phyloP scores from a whole-genome alignment of 2,888 invertebrate genomes.

The Sussaba pulchella region DNA sequence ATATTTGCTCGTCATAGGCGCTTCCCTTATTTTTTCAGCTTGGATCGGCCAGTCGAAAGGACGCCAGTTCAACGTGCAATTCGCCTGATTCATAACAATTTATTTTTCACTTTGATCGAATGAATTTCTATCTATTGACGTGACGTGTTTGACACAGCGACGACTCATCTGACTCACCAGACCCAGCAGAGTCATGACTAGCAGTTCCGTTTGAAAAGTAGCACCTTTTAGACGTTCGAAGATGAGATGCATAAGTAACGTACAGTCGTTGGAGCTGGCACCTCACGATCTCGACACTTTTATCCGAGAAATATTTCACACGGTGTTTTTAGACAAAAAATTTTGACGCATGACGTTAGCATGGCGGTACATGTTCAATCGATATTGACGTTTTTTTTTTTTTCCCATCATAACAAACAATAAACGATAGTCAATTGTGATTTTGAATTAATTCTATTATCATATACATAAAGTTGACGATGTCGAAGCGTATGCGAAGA shows the following conservation, averaged over 20 bases:
- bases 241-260: constrained; percentile 57
- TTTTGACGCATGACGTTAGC: constrained; percentile 44
- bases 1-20: constrained; percentile 66
- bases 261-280: neutral
- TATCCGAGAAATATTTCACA: neutral
- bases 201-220: constrained; percentile 76
- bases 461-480: too few species aligned
- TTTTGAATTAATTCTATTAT: too few species aligned
- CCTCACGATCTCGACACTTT: constrained; percentile 4
- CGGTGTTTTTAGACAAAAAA: constrained; percentile 24
- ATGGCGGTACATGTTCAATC: too few species aligned
- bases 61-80: constrained; percentile 76
- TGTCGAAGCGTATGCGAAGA: too few species aligned
- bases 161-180: constrained; percentile 74
- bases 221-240: constrained; percentile 68
- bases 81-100: constrained; percentile 68
- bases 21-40: constrained; percentile 72
- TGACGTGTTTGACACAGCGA: constrained; percentile 20
- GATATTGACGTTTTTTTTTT: too few species aligned
- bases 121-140: constrained; percentile 9
- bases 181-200: constrained; percentile 78
- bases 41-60: constrained; percentile 74
- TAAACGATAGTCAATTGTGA: too few species aligned
- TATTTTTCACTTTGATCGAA: neutral
- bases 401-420: too few species aligned